These are phyloP conservation scores for Apamea crenata DNA, from an alignment of 2,888 invertebrate species.

Conservation along the genomic window DNA sequence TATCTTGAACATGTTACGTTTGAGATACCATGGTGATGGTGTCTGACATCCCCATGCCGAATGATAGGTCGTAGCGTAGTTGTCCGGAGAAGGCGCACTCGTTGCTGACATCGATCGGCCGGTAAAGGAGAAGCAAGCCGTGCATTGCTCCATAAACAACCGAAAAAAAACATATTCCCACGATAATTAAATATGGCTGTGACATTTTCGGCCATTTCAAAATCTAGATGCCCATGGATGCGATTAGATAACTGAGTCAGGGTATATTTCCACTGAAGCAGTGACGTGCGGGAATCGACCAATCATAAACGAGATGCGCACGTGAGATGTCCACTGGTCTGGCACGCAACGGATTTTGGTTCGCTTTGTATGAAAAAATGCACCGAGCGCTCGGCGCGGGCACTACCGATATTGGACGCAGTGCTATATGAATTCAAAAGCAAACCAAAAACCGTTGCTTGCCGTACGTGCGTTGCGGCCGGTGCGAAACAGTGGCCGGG, in stretches of 20 bases:
- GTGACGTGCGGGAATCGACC: too few species aligned
- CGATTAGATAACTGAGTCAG: background rate
- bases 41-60: constrained; percentile 87
- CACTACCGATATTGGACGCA: background rate
- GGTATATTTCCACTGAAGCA: background rate
- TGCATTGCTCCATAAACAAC: constrained; percentile 34
- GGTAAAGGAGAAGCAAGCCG: constrained; percentile 81
- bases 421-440: background rate
- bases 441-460: background rate
- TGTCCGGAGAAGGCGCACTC: constrained; percentile 79
- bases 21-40: constrained; percentile 82
- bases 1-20: background rate
- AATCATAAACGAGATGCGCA: background rate
- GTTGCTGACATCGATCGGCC: constrained; percentile 80
- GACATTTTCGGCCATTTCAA: constrained; percentile 38
- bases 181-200: constrained; percentile 6
- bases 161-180: constrained; percentile 37
- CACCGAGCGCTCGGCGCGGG: background rate
- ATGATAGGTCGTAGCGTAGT: constrained; percentile 82
- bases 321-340: background rate
- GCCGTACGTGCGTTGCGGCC: background rate
- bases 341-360: background rate
- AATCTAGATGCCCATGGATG: constrained; percentile 42
- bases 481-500: background rate
- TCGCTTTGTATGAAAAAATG: background rate